phyloP scores from a whole-genome alignment of 2,113 vertebrate species.

The Podocnemis expansa region DNA sequence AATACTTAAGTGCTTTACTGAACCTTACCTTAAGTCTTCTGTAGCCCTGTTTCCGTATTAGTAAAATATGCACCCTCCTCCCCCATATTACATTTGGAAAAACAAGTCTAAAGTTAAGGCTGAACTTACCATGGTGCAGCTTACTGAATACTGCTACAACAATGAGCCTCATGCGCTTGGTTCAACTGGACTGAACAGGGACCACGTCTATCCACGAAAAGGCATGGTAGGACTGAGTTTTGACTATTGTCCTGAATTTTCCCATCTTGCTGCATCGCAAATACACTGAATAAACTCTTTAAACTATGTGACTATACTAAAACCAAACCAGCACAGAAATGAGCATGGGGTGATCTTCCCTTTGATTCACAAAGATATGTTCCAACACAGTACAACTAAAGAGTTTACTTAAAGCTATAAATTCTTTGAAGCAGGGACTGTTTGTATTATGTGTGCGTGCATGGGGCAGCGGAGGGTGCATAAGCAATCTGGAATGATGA shows the following conservation, averaged over 20 bases:
- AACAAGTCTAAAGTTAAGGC: too few species aligned
- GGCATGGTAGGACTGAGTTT: background rate
- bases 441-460: background rate
- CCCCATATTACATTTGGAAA: background rate
- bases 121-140: background rate
- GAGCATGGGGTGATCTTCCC: background rate
- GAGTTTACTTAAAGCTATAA: fast-evolving
- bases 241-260: background rate
- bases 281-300: background rate
- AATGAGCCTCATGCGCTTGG: background rate
- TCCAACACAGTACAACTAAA: background rate
- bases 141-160: background rate
- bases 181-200: background rate
- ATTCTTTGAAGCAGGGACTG: background rate
- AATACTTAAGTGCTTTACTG: too few species aligned
- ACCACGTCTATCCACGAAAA: background rate
- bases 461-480: too few species aligned
- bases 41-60: background rate
- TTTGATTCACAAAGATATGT: background rate
- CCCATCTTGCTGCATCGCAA: background rate
- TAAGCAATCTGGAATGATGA: background rate
- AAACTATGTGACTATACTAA: background rate
- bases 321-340: background rate
- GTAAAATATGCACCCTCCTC: background rate
- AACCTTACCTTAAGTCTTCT: background rate